phyloP scores from a whole-genome alignment of 2,113 vertebrate species.

The Trogon melanurus region DNA sequence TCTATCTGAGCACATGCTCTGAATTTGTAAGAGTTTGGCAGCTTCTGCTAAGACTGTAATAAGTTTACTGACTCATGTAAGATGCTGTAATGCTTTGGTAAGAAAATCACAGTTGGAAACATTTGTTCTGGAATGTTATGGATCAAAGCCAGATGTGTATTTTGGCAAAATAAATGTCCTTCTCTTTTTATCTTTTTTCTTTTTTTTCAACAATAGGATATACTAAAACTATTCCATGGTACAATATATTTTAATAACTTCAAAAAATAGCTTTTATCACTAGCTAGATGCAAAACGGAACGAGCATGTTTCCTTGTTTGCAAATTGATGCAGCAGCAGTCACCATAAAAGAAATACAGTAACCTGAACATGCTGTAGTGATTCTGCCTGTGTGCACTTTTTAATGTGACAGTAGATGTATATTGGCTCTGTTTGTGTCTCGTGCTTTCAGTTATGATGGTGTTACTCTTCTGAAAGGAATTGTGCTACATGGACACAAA shows the following conservation, averaged over 20 bases:
- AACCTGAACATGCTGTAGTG: neutral
- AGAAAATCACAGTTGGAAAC: conserved; percentile 40
- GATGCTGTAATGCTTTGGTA: conserved; percentile 32
- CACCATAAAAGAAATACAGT: neutral
- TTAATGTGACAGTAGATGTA: neutral
- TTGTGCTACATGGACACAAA: neutral
- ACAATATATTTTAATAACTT: neutral
- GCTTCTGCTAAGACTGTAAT: conserved; percentile 5
- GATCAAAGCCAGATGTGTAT: conserved; percentile 40
- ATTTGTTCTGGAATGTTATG: conserved; percentile 18
- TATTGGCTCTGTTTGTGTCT: neutral
- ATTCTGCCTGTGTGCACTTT: neutral
- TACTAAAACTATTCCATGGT: neutral
- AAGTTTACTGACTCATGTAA: conserved; percentile 56
- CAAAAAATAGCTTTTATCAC: neutral
- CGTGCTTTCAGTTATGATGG: neutral
- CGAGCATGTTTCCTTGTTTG: neutral
- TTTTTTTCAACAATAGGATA: neutral
- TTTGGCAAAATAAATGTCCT: neutral
- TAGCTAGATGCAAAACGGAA: neutral
- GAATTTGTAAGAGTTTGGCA: conserved; percentile 51
- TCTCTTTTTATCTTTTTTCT: neutral
- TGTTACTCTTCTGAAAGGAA: neutral
- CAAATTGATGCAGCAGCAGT: neutral
- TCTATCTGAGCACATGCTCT: conserved; percentile 34